Evolutionary conservation across 2,797 vertebrate species (phyloP).

Genomic region (Champsocephalus esox): DNA sequence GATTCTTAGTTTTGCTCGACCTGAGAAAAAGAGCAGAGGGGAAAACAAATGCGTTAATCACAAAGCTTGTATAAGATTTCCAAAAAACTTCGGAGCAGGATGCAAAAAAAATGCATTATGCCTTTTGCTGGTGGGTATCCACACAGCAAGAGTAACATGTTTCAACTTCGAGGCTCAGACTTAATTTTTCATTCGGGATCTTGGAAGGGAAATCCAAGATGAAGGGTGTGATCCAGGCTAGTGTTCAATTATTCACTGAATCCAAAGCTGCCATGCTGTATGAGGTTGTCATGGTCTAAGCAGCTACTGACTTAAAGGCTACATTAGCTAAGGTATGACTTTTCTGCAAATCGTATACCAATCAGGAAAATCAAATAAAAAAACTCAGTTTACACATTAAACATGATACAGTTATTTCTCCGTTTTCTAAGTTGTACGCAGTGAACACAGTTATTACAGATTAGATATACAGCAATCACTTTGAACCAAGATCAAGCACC

Average conservation of each 20-base stretch:
- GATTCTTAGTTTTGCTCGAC: constrained; percentile 99
- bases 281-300: constrained; percentile 5
- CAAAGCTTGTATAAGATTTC: not conserved
- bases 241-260: constrained; percentile 34
- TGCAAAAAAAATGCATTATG: constrained; percentile 2
- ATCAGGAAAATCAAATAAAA: constrained; percentile 1
- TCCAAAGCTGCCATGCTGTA: constrained; percentile 22
- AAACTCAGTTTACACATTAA: not conserved
- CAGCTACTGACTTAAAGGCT: not conserved
- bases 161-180: constrained; percentile 1
- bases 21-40: constrained; percentile 74
- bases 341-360: not conserved
- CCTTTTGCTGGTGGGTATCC: constrained; percentile 23
- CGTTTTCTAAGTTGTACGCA: too few species aligned
- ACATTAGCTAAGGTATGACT: constrained; percentile 9
- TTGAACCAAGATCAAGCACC: not conserved
- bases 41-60: constrained; percentile 31
- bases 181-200: constrained; percentile 22
- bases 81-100: not conserved
- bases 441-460: not conserved
- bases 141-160: constrained; percentile 21
- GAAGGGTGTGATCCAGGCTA: constrained; percentile 8
- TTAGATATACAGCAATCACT: not conserved
- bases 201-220: constrained; percentile 1
- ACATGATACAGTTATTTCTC: not conserved